Evolutionary conservation across 2,113 vertebrate genomes (phyloP), one percentile per base, ranked within the genome.

Genomic region (Noturus placidus): DNA sequence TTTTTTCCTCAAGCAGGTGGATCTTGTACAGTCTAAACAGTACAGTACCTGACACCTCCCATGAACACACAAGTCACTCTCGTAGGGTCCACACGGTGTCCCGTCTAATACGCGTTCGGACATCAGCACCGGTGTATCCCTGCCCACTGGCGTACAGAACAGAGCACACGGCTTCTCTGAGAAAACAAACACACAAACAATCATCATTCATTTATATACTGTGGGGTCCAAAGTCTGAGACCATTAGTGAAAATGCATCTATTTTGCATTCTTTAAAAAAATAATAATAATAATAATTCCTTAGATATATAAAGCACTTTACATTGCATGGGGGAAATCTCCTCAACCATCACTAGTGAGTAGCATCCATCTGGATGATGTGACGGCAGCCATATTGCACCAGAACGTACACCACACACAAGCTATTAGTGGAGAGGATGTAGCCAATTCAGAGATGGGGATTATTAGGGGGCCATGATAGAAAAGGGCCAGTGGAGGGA

Each of bases 61-160:
- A 25, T 97, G 97, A 56, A 99, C 96, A 91, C 98, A 99, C 89
- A 99, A 95, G 92, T 99, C 98, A 0, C 94, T 94, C 93, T 99
- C 98, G 0, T 98, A 99, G 5, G 98, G 97, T 72, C 98, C 98
- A 19, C 98, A 99, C 0, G 97, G 97, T 1, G 98, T 99, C 15
- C 98, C 98, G 50, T 99, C 98, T 27, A 98, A 95, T 85, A 99
- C 98, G 85, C 97, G 95, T 88, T 99, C 97, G 2, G 97, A 87
- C 92, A 98, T 92, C 92, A 98, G 93, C 80, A 97, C 91, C 0
- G 98, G 96, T 5, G 96, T 92, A 69, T 98, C 97, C 82, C 96
- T 96, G 69, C 97, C 97, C 61, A 97, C 88, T 0, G 97, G 97
- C 10, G 95, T 96, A 94, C 98, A 99, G 93, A 97, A 97, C 86